These are phyloP conservation scores for Cryptocephalus moraei DNA, from an alignment of 2,888 invertebrate species.

Conservation along the genomic window DNA sequence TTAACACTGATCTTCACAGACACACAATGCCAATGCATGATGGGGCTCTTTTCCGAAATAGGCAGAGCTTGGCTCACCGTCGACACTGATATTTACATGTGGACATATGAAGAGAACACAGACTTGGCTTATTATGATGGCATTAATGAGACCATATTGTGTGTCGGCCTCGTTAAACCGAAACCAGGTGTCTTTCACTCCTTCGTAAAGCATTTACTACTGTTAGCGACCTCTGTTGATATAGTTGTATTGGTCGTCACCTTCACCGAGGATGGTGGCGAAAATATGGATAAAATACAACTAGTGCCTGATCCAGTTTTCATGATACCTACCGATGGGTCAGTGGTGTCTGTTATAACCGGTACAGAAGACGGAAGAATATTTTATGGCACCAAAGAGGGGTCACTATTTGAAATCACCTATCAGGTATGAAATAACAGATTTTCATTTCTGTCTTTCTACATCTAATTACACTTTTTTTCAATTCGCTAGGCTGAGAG, in stretches of 20 bases:
- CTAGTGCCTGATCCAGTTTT: conserved; percentile 92
- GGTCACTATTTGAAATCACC: conserved; percentile 85
- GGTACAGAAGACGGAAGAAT: conserved; percentile 79
- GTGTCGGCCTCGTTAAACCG: conserved; percentile 84
- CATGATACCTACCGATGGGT: conserved; percentile 81
- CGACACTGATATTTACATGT: conserved; percentile 95
- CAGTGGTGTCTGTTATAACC: conserved; percentile 70
- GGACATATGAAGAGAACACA: conserved; percentile 92
- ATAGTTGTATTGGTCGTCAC: conserved; percentile 75
- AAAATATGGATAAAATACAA: conserved; percentile 67
- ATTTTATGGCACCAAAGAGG: conserved; percentile 92
- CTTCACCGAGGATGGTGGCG: conserved; percentile 43
- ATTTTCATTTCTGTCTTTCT: background rate
- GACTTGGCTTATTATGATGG: conserved; percentile 97
- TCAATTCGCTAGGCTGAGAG: conserved; percentile 54
- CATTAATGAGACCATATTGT: conserved; percentile 84
- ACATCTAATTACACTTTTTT: background rate
- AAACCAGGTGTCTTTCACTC: conserved; percentile 81
- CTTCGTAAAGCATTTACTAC: conserved; percentile 82
- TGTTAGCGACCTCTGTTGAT: conserved; percentile 91
- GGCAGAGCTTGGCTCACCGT: conserved; percentile 94
- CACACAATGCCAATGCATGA: conserved; percentile 91
- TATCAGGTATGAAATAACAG: conserved; percentile 60
- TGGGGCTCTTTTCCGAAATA: conserved; percentile 96
- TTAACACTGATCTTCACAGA: conserved; percentile 43